Evolutionary conservation across 2,888 invertebrate genomes (phyloP).

Genomic region (Caenorhabditis sp.): DNA sequence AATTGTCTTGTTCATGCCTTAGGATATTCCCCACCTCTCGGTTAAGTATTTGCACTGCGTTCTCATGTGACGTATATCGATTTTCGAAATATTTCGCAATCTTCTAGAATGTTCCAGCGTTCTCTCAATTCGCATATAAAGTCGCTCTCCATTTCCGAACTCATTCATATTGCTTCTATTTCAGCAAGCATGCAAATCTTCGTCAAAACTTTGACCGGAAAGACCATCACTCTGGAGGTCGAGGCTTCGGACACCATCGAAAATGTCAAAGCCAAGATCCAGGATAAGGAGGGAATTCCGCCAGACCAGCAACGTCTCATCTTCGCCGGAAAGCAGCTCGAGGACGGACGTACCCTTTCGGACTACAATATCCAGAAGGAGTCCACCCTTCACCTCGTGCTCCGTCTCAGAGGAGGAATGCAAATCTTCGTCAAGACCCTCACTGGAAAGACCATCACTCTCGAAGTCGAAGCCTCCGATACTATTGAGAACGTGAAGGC

Average conservation of each 20-base stretch:
- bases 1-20: not conserved
- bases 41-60: not conserved
- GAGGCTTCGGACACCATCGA: conserved; percentile 66
- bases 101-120: not conserved
- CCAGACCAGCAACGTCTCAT: conserved; percentile 65
- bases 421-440: too few species aligned
- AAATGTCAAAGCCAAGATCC: conserved; percentile 66
- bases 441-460: too few species aligned
- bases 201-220: conserved; percentile 89
- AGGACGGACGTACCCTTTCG: conserved; percentile 65
- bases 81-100: conserved; percentile 42
- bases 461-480: too few species aligned
- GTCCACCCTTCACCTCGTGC: conserved; percentile 75
- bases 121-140: not conserved
- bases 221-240: conserved; percentile 84
- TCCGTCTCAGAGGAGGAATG: conserved; percentile 78
- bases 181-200: conserved; percentile 89
- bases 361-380: conserved; percentile 73
- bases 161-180: conserved; percentile 1
- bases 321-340: conserved; percentile 65
- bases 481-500: too few species aligned
- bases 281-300: conserved; percentile 67
- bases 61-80: conserved; percentile 1
- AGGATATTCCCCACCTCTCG: not conserved
- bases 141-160: too few species aligned